phyloP scores from a whole-genome alignment of 2,888 invertebrate genomes.

The Xestia rhomboidea region DNA sequence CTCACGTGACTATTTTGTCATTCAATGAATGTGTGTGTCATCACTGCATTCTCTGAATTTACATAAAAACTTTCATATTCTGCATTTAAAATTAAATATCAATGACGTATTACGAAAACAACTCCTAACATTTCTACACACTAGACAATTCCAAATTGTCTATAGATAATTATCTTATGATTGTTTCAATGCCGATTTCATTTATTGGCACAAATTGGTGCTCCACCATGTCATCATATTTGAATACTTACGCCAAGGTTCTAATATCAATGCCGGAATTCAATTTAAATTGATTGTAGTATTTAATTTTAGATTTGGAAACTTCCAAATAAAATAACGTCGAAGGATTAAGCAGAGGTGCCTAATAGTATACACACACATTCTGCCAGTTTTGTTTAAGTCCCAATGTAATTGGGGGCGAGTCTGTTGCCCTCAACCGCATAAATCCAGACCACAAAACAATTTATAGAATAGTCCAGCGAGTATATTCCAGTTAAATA shows the following conservation, averaged over 20 bases:
- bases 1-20: background rate
- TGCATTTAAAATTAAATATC: slow-evolving; percentile 26
- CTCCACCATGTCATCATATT: slow-evolving; percentile 69
- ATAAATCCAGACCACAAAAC: background rate
- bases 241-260: slow-evolving; percentile 60
- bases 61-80: slow-evolving; percentile 37
- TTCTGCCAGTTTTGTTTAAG: background rate
- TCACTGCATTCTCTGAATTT: slow-evolving; percentile 18
- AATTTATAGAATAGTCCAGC: background rate
- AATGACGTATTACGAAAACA: slow-evolving; percentile 49
- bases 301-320: slow-evolving; percentile 10
- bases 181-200: slow-evolving; percentile 71
- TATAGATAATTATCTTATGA: slow-evolving; percentile 66
- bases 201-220: slow-evolving; percentile 71
- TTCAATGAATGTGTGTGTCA: background rate
- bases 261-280: slow-evolving; percentile 33
- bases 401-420: background rate
- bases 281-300: slow-evolving; percentile 29
- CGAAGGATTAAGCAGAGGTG: background rate
- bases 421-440: background rate
- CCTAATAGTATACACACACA: background rate
- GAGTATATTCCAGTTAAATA: background rate
- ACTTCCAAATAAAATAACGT: background rate
- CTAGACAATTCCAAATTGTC: slow-evolving; percentile 57
- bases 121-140: slow-evolving; percentile 27